phyloP scores from a whole-genome alignment of 2,113 vertebrate genomes.

The Numenius arquata region DNA sequence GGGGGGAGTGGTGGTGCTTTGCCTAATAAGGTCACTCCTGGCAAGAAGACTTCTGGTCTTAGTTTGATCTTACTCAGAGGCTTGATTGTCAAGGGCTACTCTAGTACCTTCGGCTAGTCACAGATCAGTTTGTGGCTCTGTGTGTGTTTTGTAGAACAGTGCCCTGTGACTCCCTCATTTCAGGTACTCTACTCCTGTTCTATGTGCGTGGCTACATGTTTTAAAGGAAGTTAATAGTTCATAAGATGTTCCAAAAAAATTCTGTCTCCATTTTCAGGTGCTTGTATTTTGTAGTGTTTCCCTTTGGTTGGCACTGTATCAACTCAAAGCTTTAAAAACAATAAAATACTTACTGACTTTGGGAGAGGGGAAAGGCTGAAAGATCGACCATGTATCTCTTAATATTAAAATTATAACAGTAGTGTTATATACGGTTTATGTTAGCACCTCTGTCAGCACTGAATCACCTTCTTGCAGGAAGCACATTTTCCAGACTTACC shows the following conservation, averaged over 20 bases:
- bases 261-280: background rate
- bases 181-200: background rate
- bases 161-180: background rate
- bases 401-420: background rate
- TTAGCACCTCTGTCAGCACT: background rate
- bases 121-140: background rate
- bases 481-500: background rate
- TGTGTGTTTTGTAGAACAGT: background rate
- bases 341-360: background rate
- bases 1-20: background rate
- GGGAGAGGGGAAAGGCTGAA: background rate
- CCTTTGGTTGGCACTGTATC: conserved; percentile 7
- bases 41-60: background rate
- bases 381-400: background rate
- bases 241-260: background rate
- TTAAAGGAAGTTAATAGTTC: background rate
- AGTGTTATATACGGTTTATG: background rate
- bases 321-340: background rate
- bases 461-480: background rate
- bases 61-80: background rate
- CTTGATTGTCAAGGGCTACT: background rate
- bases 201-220: background rate
- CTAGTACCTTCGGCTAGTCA: background rate
- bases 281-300: conserved; percentile 28
- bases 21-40: background rate